Base-by-base conservation (phyloP, 1,140 invertebrate genomes). In the Mizuhopecten yessoensis region DNA sequence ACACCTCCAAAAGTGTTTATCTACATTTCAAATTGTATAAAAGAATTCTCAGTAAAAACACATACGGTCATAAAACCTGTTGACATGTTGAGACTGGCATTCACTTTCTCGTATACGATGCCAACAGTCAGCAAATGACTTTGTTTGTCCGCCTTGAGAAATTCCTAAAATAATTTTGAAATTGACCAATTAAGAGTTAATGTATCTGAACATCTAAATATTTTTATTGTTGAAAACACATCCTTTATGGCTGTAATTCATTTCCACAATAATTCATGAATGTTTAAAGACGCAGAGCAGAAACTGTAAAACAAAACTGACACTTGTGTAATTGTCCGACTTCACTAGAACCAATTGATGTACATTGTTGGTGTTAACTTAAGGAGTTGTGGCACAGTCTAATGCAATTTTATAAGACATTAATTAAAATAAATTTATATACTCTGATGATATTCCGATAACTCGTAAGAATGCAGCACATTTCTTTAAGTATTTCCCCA, bases 401-500 rank as follows among this genome's bases (percentile, higher is more conserved):
- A n/a, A 75, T 75, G 7, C 15, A 29, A n/a, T 29, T 17, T 75
- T 75, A 75, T 75, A 29, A 29, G 57, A 75, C n/a, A 75, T 75
- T 75, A 29, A 45, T 45, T 45, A 45, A 45, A 45, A 45, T 17
- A 45, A 17, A 45, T 45, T 45, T 20, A 45, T 45, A 45, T 45
- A 45, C 42, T 17, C 57, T 75, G 57, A n/a, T 75, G 57, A 5
- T 29, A 57, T 57, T 57, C 45, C 20, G 45, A 75, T 75, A 75
- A 75, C n/a, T 75, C 57, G 3, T 9, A 75, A 29, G n/a, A 75
- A 75, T 75, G 23, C 57, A 0, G n/a, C n/a, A 75, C 23, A 75
- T n/a, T 29, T 75, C n/a, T 75, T 57, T 29, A 75, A 75, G n/a
- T 9, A 75, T 75, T 75, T 75, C 57, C 57, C 57, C 57, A 75